Percentiles rank a stretch among this genome's conserved stretches.
phyloP scores from a whole-genome alignment of 2,113 vertebrate species.

The Spea multiplicata region DNA sequence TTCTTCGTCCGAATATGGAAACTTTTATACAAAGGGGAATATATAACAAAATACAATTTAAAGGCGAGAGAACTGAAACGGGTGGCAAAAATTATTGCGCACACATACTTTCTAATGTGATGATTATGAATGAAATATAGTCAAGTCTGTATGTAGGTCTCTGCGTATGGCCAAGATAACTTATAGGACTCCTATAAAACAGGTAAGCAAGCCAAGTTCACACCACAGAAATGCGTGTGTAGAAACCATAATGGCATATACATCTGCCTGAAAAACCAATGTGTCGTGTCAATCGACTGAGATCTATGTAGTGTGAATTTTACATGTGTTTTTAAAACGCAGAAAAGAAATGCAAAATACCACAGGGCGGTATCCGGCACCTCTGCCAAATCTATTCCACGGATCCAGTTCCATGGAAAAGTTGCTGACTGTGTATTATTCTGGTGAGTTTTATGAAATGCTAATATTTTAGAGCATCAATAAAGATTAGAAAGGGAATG shows the following conservation, averaged over 20 bases:
- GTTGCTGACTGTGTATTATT: slow-evolving; percentile 22
- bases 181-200: slow-evolving; percentile 23
- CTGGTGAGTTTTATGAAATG: slow-evolving; percentile 1
- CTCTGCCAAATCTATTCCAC: neutral
- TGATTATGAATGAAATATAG: slow-evolving; percentile 7
- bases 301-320: slow-evolving; percentile 26
- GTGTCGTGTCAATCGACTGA: slow-evolving; percentile 5
- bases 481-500: neutral
- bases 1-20: too few relatives aligned
- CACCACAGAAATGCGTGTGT: slow-evolving; percentile 10
- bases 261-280: slow-evolving; percentile 2
- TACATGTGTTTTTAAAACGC: slow-evolving; percentile 9
- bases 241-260: slow-evolving; percentile 12
- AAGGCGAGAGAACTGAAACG: too few relatives aligned
- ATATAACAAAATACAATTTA: too few relatives aligned
- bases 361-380: slow-evolving; percentile 7
- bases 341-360: slow-evolving; percentile 15
- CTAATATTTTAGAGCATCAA: slow-evolving; percentile 5
- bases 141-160: neutral
- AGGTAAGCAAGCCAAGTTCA: neutral
- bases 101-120: neutral
- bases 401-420: slow-evolving; percentile 10
- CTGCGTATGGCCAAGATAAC: slow-evolving; percentile 9
- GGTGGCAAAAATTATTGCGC: too few relatives aligned
- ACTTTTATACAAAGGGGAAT: too few relatives aligned